A percentile compares a stretch with the other conserved stretches of the same genome.
Evolutionary conservation across 1,140 invertebrate species (phyloP).

Genomic region (Drosophila novamexicana): DNA sequence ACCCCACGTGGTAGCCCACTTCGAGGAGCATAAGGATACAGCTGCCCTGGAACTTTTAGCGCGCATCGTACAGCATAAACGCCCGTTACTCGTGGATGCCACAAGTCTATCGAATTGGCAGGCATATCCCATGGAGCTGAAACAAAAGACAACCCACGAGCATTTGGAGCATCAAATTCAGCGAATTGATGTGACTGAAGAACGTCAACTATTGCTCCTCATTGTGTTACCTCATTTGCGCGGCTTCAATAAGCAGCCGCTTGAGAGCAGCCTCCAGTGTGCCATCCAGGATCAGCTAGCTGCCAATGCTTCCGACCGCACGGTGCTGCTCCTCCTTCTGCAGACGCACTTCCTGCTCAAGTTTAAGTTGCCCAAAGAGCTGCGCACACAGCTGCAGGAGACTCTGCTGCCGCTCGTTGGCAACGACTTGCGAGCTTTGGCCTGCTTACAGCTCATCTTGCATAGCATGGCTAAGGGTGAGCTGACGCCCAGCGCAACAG

Average conservation of each 20-base stretch:
- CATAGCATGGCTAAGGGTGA: constrained; percentile 23
- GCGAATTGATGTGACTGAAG: constrained; percentile 26
- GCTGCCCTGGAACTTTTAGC: constrained; percentile 87
- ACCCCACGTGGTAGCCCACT: constrained; percentile 88
- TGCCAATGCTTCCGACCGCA: constrained; percentile 15
- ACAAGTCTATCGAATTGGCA: constrained; percentile 87
- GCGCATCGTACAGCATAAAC: constrained; percentile 89
- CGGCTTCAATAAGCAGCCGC: constrained; percentile 50
- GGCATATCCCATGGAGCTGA: constrained; percentile 88
- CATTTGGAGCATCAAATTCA: constrained; percentile 45
- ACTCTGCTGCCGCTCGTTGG: constrained; percentile 21
- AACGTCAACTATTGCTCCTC: constrained; percentile 53
- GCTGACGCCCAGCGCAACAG: neutral
- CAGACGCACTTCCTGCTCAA: constrained; percentile 65
- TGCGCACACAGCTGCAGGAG: constrained; percentile 13
- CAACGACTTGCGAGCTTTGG: constrained; percentile 48
- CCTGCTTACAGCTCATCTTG: constrained; percentile 56
- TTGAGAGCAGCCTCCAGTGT: constrained; percentile 41
- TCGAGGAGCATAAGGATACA: constrained; percentile 86
- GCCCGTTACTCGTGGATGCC: constrained; percentile 87
- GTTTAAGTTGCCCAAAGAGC: constrained; percentile 30
- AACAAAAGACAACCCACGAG: constrained; percentile 50
- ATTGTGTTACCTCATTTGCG: constrained; percentile 66
- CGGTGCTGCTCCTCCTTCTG: constrained; percentile 52
- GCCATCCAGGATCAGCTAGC: constrained; percentile 23